Percentiles rank a stretch among this genome's conserved stretches.
Evolutionary conservation across 2,797 vertebrate genomes (phyloP).

Genomic region (Pipistrellus kuhlii): DNA sequence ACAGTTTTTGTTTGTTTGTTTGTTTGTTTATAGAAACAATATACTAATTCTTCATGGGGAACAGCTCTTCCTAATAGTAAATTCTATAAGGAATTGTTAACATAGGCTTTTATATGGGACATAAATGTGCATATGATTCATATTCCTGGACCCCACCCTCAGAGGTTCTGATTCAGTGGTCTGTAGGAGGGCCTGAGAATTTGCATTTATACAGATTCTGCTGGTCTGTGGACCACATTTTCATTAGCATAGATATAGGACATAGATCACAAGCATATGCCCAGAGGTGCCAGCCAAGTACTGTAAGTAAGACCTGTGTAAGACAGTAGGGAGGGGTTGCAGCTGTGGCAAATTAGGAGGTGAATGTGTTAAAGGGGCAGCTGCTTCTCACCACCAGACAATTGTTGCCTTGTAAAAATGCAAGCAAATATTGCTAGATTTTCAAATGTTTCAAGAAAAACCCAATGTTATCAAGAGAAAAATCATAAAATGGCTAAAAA

Average conservation of each 20-base stretch:
- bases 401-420: neutral
- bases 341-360: neutral
- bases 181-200: neutral
- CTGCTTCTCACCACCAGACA: neutral
- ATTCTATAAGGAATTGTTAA: neutral
- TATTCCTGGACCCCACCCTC: neutral
- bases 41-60: neutral
- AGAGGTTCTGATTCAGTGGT: neutral
- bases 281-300: neutral
- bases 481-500: slow-evolving; percentile 9
- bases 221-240: neutral
- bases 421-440: neutral
- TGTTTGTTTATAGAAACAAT: neutral
- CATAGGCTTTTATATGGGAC: neutral
- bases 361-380: neutral
- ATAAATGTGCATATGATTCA: neutral
- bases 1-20: neutral
- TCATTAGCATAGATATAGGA: neutral
- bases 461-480: neutral
- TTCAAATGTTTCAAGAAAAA: slow-evolving; percentile 17
- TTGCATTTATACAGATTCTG: neutral
- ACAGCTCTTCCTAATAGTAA: neutral
- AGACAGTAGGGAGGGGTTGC: neutral
- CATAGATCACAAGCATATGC: neutral
- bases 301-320: neutral